phyloP scores from a whole-genome alignment of 2,797 vertebrate species.

The Sebastiscus tertius region DNA sequence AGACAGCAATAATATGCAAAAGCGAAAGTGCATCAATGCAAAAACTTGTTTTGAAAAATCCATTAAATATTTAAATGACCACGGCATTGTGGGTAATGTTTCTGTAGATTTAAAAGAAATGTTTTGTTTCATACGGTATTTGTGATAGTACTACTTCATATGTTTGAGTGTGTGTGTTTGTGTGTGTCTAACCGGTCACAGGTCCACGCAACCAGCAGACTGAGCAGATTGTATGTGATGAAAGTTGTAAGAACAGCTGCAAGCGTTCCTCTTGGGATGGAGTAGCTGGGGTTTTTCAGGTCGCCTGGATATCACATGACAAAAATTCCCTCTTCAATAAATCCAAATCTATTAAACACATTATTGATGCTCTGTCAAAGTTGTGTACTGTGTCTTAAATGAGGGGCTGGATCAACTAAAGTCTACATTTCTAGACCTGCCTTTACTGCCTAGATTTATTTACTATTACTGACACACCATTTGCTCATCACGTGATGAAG shows the following conservation, averaged over 20 bases:
- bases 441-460: too few species aligned
- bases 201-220: conserved; percentile 81
- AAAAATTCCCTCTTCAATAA: neutral
- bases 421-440: neutral
- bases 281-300: conserved; percentile 86
- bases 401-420: neutral
- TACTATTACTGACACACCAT: too few species aligned
- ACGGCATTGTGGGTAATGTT: neutral
- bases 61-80: neutral
- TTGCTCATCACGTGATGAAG: neutral
- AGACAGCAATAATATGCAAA: neutral
- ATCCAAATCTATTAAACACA: neutral
- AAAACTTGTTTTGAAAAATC: neutral
- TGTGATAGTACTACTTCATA: neutral
- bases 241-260: conserved; percentile 84
- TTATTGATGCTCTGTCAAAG: neutral
- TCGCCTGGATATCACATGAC: conserved; percentile 77
- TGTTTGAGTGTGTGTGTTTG: neutral
- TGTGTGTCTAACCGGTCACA: conserved; percentile 82
- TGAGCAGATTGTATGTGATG: conserved; percentile 83
- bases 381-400: neutral
- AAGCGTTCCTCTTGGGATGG: conserved; percentile 87
- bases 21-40: neutral
- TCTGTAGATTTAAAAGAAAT: neutral
- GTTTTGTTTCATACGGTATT: neutral